phyloP scores from a whole-genome alignment of 2,113 vertebrate species.

The Eubucco bourcierii region DNA sequence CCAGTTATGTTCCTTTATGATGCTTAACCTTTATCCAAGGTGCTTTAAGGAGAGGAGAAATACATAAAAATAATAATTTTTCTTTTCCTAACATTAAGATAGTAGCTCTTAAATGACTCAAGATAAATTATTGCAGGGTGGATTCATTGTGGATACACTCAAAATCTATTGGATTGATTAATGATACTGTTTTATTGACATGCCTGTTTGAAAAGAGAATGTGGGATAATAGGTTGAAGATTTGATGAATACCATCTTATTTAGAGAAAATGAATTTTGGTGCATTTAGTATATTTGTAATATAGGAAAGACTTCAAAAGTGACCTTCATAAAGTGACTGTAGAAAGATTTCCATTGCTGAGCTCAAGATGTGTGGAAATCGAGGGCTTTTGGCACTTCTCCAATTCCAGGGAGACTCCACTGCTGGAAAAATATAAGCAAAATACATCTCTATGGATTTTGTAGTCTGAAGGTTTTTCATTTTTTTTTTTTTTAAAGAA shows the following conservation, averaged over 20 bases:
- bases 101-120: conserved; percentile 39
- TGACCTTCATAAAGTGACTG: conserved; percentile 16
- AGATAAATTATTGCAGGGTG: conserved; percentile 4
- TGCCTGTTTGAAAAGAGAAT: conserved; percentile 22
- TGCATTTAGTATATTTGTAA: conserved; percentile 1
- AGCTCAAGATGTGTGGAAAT: background rate
- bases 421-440: background rate
- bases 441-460: background rate
- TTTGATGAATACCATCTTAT: conserved; percentile 20
- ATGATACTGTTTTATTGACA: conserved; percentile 14
- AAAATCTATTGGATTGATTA: conserved; percentile 52
- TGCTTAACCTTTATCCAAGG: conserved; percentile 12
- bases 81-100: conserved; percentile 44
- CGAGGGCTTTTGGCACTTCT: background rate
- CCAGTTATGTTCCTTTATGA: conserved; percentile 52
- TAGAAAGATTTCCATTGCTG: background rate
- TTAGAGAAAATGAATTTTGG: conserved; percentile 29
- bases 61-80: conserved; percentile 56
- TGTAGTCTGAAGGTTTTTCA: background rate
- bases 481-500: background rate
- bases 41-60: conserved; percentile 10
- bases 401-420: background rate
- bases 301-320: conserved; percentile 27
- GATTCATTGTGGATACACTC: conserved; percentile 21
- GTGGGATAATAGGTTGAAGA: conserved; percentile 27